Evolutionary conservation across 2,113 vertebrate genomes (phyloP).

Genomic region (Monarcha castaneiventris): DNA sequence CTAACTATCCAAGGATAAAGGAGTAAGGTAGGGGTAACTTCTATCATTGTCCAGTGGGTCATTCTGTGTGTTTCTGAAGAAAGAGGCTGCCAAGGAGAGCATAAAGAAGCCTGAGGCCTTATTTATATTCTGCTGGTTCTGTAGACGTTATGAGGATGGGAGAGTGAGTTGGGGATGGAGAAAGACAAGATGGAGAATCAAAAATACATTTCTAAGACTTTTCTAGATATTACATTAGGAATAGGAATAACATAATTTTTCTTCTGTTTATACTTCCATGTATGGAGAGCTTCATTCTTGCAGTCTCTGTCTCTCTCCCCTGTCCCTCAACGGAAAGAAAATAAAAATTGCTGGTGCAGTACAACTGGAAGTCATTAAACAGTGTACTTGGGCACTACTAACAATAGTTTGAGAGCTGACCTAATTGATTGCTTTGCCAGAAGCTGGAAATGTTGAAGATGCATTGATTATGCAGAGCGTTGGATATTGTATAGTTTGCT

Average conservation of each 20-base stretch:
- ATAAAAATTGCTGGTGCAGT: background rate
- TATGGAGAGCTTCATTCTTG: background rate
- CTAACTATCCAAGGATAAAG: background rate
- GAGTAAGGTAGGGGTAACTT: background rate
- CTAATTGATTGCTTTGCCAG: conserved; percentile 15
- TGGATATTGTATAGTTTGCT: background rate
- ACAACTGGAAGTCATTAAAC: background rate
- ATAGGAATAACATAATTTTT: background rate
- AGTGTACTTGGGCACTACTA: background rate
- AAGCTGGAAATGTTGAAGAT: background rate
- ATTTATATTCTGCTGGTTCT: background rate
- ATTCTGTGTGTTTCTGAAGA: background rate
- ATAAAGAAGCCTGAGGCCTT: background rate
- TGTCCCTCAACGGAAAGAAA: background rate
- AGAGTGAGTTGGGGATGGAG: background rate
- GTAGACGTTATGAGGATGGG: background rate
- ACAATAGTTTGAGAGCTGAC: background rate
- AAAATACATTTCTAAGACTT: background rate
- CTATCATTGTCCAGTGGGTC: background rate
- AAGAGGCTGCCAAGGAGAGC: background rate
- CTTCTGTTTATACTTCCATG: background rate
- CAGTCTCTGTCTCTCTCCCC: background rate
- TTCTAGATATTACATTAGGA: background rate
- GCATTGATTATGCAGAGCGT: conserved; percentile 6
- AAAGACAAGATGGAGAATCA: background rate